Evolutionary conservation across 2,888 invertebrate species (phyloP).

Genomic region (Minunthozetes semirufus): DNA sequence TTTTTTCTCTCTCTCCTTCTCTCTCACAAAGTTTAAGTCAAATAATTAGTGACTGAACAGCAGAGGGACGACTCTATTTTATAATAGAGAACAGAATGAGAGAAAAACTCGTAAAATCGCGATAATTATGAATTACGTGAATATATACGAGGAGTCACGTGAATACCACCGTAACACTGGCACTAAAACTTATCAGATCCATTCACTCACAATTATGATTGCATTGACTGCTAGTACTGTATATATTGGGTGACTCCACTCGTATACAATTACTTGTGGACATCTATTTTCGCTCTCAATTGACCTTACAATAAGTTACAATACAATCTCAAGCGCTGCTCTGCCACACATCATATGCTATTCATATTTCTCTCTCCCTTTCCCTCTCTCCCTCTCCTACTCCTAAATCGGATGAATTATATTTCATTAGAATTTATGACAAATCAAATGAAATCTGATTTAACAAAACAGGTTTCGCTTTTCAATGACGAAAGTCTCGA

Average conservation of each 20-base stretch:
- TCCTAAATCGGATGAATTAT: not conserved
- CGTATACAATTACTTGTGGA: no score
- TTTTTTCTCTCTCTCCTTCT: not conserved
- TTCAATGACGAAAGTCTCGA: not conserved
- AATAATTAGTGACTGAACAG: no score
- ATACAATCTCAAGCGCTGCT: not conserved
- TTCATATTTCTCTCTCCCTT: not conserved
- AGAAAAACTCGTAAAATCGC: not conserved
- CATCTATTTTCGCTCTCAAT: no score
- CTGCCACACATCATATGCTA: not conserved
- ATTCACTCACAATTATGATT: not conserved
- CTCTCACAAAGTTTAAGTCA: no score
- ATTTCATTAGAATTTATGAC: not conserved
- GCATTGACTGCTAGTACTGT: not conserved
- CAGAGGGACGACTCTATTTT: no score
- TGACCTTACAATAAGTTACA: not conserved
- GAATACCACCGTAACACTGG: not conserved
- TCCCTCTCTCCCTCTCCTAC: not conserved
- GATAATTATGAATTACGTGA: not conserved
- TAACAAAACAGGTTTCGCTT: conserved; percentile 2
- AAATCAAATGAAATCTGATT: not conserved
- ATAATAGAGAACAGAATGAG: not conserved
- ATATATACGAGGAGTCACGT: not conserved
- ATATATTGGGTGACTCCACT: not conserved
- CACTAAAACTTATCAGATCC: not conserved